These are phyloP conservation scores for Acanthornis magna DNA, from an alignment of 2,797 vertebrate species.

Conservation along the genomic window DNA sequence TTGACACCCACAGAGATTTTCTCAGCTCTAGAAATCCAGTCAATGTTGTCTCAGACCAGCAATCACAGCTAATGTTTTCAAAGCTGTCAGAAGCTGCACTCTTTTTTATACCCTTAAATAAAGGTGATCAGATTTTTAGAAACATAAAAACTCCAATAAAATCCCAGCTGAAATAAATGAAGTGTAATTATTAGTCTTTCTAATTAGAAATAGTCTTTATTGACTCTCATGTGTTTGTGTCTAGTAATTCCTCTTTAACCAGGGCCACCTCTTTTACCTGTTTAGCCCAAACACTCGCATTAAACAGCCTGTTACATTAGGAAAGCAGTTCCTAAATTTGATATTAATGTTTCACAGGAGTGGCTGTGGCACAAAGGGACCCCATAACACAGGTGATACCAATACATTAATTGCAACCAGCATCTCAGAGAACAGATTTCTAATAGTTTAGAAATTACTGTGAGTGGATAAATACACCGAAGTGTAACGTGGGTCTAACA, in stretches of 20 bases:
- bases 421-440: background rate
- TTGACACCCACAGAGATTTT: slow-evolving; percentile 31
- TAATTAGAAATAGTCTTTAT: background rate
- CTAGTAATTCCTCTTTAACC: background rate
- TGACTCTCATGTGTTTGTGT: background rate
- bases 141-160: background rate
- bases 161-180: background rate
- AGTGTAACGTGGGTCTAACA: background rate
- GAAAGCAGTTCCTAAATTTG: background rate
- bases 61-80: slow-evolving; percentile 8
- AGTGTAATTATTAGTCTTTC: background rate
- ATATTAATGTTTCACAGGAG: background rate
- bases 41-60: background rate
- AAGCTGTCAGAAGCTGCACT: background rate
- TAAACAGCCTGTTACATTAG: background rate
- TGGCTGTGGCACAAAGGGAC: background rate
- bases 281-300: background rate
- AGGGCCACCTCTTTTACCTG: background rate
- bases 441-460: background rate
- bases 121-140: background rate
- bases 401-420: background rate
- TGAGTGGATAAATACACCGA: background rate
- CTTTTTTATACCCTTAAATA: background rate
- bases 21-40: background rate
- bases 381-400: background rate